A percentile compares a stretch with the other conserved stretches of the same genome.
These are phyloP conservation scores for Plecotus auritus DNA, from an alignment of 2,113 vertebrate genomes.

Conservation along the genomic window DNA sequence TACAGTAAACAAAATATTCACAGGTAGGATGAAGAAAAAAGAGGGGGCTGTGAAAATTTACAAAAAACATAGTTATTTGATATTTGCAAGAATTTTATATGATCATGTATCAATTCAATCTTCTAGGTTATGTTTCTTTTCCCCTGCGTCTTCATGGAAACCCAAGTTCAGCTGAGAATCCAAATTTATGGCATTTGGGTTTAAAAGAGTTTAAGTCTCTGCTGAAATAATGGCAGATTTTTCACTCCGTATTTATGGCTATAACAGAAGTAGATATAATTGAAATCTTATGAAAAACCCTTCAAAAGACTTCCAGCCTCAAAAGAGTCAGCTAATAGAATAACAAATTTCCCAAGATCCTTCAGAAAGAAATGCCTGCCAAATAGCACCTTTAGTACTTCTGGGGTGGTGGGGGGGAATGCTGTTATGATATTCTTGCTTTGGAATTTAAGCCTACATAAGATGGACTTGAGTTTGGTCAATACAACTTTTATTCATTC, in stretches of 20 bases:
- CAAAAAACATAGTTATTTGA: not conserved
- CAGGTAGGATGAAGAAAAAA: not conserved
- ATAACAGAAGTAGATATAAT: constrained; percentile 27
- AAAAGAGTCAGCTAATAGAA: constrained; percentile 45
- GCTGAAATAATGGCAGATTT: constrained; percentile 30
- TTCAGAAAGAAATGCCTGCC: constrained; percentile 34
- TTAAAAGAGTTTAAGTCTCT: constrained; percentile 26
- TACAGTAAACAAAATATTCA: not conserved
- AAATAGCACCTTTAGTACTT: constrained; percentile 33
- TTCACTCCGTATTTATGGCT: constrained; percentile 23
- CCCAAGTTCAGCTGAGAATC: constrained; percentile 38
- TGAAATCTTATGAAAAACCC: constrained; percentile 40
- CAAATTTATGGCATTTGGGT: not conserved
- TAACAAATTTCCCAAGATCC: constrained; percentile 36
- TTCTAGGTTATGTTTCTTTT: constrained; percentile 20
- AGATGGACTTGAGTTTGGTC: constrained; percentile 35
- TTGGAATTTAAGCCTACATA: constrained; percentile 30
- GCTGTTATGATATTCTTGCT: not conserved
- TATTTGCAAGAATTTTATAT: not conserved
- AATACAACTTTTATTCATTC: constrained; percentile 13
- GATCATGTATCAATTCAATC: not conserved
- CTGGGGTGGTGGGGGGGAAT: not conserved
- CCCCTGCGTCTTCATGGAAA: not conserved
- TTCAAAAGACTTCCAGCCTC: constrained; percentile 33
- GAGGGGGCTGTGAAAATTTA: not conserved